Evolutionary conservation across 2,113 vertebrate genomes (phyloP).

Genomic region (Sakesphorus luctuosus): DNA sequence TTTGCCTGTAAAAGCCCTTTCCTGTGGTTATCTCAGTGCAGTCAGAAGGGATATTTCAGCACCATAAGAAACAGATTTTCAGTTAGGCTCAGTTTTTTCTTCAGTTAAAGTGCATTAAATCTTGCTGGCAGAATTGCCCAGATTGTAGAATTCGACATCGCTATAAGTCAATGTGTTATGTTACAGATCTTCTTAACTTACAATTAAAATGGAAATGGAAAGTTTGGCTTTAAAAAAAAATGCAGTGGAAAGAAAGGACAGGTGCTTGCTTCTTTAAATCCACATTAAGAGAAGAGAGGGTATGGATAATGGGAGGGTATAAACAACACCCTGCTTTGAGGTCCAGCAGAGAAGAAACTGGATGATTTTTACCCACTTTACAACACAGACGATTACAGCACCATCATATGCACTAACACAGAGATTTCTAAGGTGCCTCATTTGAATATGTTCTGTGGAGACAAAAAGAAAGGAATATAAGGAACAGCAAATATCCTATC

Average conservation of each 20-base stretch:
- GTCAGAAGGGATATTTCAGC: conserved; percentile 81
- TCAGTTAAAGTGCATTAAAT: conserved; percentile 84
- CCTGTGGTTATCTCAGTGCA: conserved; percentile 78
- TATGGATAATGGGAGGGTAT: conserved; percentile 74
- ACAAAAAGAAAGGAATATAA: conserved; percentile 72
- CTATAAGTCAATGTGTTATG: conserved; percentile 63
- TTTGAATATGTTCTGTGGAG: conserved; percentile 78
- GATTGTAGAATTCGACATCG: conserved; percentile 76
- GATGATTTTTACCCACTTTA: conserved; percentile 81
- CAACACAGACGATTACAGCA: conserved; percentile 77
- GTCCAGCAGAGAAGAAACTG: conserved; percentile 77
- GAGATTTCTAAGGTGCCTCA: conserved; percentile 79
- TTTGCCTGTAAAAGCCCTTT: conserved; percentile 80
- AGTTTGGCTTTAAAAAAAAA: conserved; percentile 72
- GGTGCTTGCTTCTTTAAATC: conserved; percentile 78
- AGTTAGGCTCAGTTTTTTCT: conserved; percentile 78
- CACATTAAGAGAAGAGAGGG: conserved; percentile 75
- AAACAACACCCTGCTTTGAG: conserved; percentile 76
- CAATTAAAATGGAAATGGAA: conserved; percentile 71
- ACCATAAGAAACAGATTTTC: conserved; percentile 81
- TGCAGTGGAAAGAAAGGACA: conserved; percentile 62
- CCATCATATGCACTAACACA: conserved; percentile 71
- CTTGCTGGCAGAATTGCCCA: conserved; percentile 72
- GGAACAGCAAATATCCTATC: conserved; percentile 68
- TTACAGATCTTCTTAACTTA: conserved; percentile 67